These are phyloP conservation scores for Ctenopoma kingsleyae DNA, from an alignment of 2,797 vertebrate species.

Conservation along the genomic window DNA sequence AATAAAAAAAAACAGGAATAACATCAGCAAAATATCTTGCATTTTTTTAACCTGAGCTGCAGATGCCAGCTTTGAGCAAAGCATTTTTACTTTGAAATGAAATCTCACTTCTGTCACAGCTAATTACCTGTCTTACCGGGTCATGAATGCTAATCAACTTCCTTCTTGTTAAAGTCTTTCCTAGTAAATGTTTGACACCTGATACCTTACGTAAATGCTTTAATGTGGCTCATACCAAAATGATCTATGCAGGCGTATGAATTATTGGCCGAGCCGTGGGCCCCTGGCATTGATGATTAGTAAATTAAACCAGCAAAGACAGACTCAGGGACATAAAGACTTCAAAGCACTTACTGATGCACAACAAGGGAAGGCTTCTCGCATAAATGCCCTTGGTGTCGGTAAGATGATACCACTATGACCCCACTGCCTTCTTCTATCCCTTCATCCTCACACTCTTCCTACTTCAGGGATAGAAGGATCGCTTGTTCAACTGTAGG, in stretches of 20 bases:
- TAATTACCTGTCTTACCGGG: constrained; percentile 31
- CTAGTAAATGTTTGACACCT: constrained; percentile 44
- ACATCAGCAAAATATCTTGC: constrained; percentile 55
- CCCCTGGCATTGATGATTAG: constrained; percentile 75
- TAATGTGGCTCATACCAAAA: constrained; percentile 44
- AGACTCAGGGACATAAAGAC: constrained; percentile 67
- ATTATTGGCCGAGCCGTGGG: constrained; percentile 60
- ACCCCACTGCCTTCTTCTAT: constrained; percentile 53
- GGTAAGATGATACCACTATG: constrained; percentile 78
- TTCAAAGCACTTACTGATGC: constrained; percentile 80
- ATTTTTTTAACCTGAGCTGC: constrained; percentile 68
- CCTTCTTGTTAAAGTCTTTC: constrained; percentile 23
- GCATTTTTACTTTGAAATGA: constrained; percentile 44
- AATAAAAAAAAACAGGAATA: constrained; percentile 58
- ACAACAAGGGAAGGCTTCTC: constrained; percentile 58
- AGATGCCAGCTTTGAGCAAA: constrained; percentile 49
- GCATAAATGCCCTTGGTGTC: constrained; percentile 70
- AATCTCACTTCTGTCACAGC: constrained; percentile 43
- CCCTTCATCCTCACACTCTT: constrained; percentile 67
- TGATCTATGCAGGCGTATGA: constrained; percentile 57
- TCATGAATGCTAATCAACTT: constrained; percentile 33
- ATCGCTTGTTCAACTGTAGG: constrained; percentile 71
- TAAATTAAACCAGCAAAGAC: constrained; percentile 77
- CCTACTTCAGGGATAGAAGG: constrained; percentile 53
- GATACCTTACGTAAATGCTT: constrained; percentile 63